These are phyloP conservation scores for Nestor notabilis DNA, from an alignment of 2,113 vertebrate genomes.

Conservation along the genomic window DNA sequence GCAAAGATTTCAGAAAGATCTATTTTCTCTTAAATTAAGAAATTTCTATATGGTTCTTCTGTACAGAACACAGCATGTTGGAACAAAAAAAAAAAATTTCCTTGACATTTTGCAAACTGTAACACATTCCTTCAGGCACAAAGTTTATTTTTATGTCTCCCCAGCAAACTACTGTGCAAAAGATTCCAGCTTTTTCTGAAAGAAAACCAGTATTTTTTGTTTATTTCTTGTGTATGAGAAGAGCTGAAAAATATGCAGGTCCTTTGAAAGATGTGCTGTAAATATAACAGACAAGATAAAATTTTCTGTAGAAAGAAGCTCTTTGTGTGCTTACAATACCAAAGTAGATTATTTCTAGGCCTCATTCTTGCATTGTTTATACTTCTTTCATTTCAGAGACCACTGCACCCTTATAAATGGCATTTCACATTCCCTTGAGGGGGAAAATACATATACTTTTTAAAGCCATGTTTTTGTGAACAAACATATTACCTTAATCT, in stretches of 20 bases:
- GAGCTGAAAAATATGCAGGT: background rate
- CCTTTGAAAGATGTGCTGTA: background rate
- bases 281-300: background rate
- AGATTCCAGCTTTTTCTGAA: background rate
- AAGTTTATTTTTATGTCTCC: slow-evolving; percentile 48
- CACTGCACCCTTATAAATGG: background rate
- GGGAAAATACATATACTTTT: background rate
- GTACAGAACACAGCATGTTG: background rate
- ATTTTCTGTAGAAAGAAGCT: background rate
- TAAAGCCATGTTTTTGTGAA: background rate
- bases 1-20: slow-evolving; percentile 5
- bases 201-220: background rate
- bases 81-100: background rate
- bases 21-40: slow-evolving; percentile 21
- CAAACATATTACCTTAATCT: background rate
- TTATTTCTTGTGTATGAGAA: background rate
- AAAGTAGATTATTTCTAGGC: background rate
- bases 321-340: background rate
- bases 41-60: background rate
- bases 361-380: slow-evolving; percentile 1
- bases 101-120: slow-evolving; percentile 43
- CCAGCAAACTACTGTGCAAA: background rate
- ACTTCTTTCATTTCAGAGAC: background rate
- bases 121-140: slow-evolving; percentile 18
- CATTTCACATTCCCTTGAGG: background rate